Percentiles rank a stretch among this genome's conserved stretches.
phyloP scores from a whole-genome alignment of 2,113 vertebrate species.

The Pionites leucogaster region DNA sequence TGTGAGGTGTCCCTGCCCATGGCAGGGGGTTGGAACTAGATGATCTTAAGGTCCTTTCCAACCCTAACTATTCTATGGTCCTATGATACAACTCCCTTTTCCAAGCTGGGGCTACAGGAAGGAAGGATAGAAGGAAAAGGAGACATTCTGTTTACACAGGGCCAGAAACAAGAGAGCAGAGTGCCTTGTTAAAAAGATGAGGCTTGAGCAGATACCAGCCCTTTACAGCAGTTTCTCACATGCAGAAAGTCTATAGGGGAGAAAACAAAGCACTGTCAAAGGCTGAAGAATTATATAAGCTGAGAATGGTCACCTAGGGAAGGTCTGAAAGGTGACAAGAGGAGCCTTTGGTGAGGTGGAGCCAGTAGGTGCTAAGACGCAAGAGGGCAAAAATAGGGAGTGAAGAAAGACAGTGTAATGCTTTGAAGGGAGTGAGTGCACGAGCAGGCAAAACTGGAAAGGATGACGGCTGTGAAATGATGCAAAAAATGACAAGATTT shows the following conservation, averaged over 20 bases:
- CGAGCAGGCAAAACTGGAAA: not conserved
- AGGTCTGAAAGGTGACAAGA: not conserved
- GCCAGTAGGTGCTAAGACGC: not conserved
- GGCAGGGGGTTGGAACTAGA: no score
- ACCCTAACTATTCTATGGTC: no score
- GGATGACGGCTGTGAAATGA: not conserved
- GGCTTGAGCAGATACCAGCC: not conserved
- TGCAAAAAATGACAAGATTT: not conserved
- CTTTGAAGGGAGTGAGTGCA: not conserved
- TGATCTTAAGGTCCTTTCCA: no score
- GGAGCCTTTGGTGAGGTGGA: not conserved
- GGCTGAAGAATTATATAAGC: not conserved
- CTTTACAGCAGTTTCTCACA: not conserved
- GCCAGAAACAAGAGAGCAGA: not conserved
- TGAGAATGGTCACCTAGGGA: not conserved
- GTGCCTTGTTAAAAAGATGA: not conserved
- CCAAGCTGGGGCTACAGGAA: not conserved
- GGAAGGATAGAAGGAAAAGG: not conserved
- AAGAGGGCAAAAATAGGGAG: not conserved
- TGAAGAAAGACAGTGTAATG: not conserved
- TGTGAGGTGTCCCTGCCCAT: no score
- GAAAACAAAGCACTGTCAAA: not conserved
- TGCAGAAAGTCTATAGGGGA: rapidly evolving
- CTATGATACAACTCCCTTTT: not conserved
- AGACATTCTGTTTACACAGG: not conserved